phyloP scores from a whole-genome alignment of 2,113 vertebrate species.

The Sinocyclocheilus anshuiensis region DNA sequence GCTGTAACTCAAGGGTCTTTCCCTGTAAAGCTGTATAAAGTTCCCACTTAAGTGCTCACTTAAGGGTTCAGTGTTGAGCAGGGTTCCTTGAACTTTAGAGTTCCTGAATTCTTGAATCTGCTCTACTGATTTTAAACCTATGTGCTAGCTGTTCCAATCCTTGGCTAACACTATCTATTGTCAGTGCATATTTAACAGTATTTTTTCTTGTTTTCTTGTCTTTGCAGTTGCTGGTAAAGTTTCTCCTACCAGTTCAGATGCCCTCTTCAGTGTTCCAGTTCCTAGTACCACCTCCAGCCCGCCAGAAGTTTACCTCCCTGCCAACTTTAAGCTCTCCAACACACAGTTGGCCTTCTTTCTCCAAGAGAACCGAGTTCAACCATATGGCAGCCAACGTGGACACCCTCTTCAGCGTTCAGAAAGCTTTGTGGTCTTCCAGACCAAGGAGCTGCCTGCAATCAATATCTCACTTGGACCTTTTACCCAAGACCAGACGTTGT shows the following conservation, averaged over 20 bases:
- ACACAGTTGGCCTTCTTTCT: slow-evolving; percentile 95
- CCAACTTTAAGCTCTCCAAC: slow-evolving; percentile 93
- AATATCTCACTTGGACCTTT: slow-evolving; percentile 93
- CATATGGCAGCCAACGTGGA: slow-evolving; percentile 62
- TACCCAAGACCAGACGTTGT: slow-evolving; percentile 85
- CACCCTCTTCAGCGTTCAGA: slow-evolving; percentile 87
- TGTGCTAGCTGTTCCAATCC: background rate
- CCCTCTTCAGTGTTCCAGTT: slow-evolving; percentile 68
- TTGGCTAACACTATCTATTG: background rate
- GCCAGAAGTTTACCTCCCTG: slow-evolving; percentile 79
- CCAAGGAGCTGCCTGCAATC: slow-evolving; percentile 91
- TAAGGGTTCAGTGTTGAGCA: background rate
- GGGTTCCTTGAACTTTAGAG: background rate
- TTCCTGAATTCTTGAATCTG: background rate
- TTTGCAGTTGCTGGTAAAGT: slow-evolving; percentile 79
- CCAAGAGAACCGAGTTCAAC: slow-evolving; percentile 75
- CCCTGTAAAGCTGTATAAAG: background rate
- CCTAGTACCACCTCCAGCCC: slow-evolving; percentile 68
- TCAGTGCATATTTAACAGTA: background rate
- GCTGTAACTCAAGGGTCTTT: background rate
- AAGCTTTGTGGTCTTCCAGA: slow-evolving; percentile 97
- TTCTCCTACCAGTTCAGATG: slow-evolving; percentile 80
- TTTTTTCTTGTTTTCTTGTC: slow-evolving; percentile 48
- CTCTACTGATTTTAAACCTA: background rate
- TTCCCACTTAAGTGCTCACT: background rate